Evolutionary conservation across 2,888 invertebrate species (phyloP), one percentile per base, ranked within the genome.

Genomic region (Gastrophysa polygoni): DNA sequence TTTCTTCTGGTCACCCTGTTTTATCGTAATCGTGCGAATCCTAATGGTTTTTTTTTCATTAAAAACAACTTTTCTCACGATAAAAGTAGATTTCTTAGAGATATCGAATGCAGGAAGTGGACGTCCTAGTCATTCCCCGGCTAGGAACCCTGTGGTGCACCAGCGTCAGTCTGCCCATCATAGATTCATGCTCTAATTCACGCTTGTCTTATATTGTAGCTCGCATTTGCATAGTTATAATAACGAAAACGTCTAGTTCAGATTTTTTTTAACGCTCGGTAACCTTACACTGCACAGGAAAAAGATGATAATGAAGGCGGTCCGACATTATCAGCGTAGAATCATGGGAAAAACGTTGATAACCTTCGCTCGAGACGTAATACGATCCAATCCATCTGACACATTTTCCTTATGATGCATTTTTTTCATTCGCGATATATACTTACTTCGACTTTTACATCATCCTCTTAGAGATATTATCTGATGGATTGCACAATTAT

Each of bases 261-360:
- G 24, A 24, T 32, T 32, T 10, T 32, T 24, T 24, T 32, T 32
- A 6, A 32, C 29, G 29, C 4, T 3, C 24, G 10, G 29, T 8
- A 32, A 32, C 6, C 5, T 2, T 10, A 32, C 29, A 8, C 29
- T 8, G 29, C 10, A 8, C 10, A 32, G 29, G 29, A 32, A 32
- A 32, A 32, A 6, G 6, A 7, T 32, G 29, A 8, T 32, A 8
- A 52, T 52, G 38, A 52, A 52, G 14, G 20, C 52, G 21, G 21
- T 38, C 34, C 18, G 34, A 38, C 38, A 51, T 51, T 51, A 6
- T 51, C 18, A 32, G 51, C 32, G 20, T 28, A 34, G 29, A 43
- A 60, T 60, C 55, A 60, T 55, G 60, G 49, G 55, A 60, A 60
- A 54, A 57, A 18, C 57, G 50, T 50, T 51, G 52, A 61, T 52